A percentile compares a stretch with the other conserved stretches of the same genome.
Evolutionary conservation across 2,797 vertebrate genomes (phyloP).

Genomic region (Pristis pectinata): DNA sequence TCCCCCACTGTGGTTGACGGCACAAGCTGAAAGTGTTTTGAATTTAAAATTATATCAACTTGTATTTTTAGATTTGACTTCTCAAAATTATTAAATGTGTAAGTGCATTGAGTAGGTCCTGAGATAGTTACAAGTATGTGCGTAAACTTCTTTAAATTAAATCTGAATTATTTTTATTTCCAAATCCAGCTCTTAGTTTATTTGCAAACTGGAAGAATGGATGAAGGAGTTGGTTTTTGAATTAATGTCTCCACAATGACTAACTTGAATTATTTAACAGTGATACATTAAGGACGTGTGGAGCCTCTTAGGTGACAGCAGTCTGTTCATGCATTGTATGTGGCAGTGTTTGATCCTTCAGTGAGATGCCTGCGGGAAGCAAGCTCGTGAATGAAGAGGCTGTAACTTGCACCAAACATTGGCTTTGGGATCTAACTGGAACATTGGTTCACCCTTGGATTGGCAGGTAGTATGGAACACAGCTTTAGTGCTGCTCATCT

Average conservation of each 20-base stretch:
- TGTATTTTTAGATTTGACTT: not conserved
- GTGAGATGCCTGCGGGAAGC: too few species aligned
- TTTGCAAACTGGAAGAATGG: not conserved
- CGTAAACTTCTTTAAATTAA: not conserved
- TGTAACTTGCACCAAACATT: too few species aligned
- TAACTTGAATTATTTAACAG: not conserved
- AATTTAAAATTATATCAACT: not conserved
- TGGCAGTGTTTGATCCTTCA: too few species aligned
- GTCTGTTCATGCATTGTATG: too few species aligned
- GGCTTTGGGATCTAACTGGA: not conserved
- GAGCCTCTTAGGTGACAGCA: not conserved
- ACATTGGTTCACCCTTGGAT: not conserved
- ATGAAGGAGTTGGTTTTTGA: not conserved
- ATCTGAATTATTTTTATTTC: not conserved
- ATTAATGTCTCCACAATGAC: not conserved
- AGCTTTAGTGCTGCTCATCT: not conserved
- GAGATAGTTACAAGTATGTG: not conserved
- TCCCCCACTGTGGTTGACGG: not conserved
- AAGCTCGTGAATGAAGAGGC: too few species aligned
- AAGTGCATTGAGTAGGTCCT: not conserved
- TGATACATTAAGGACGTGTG: not conserved
- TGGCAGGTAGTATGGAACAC: not conserved
- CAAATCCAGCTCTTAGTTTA: not conserved
- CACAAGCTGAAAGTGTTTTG: not conserved
- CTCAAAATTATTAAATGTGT: not conserved